Evolutionary conservation across 1,140 invertebrate species (phyloP).

Genomic region (Zaprionus tsacasi): DNA sequence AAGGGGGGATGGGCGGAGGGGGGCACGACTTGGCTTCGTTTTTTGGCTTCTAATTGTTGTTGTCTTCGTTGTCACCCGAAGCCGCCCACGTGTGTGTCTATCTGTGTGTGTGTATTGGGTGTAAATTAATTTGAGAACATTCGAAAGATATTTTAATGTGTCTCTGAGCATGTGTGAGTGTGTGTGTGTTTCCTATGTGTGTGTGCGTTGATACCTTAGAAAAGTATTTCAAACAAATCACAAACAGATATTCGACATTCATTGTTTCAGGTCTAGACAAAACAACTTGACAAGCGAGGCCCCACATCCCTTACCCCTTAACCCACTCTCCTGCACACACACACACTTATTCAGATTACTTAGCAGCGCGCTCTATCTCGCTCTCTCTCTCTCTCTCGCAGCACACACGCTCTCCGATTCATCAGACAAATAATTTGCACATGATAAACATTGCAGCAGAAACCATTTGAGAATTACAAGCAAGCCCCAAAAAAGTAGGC

Average conservation of each 20-base stretch:
- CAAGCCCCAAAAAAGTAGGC: conserved; percentile 40
- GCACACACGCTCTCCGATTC: conserved; percentile 38
- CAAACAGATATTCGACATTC: conserved; percentile 78
- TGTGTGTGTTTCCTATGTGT: background rate
- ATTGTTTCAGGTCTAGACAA: conserved; percentile 78
- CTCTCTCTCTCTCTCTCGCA: no score
- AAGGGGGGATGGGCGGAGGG: no score
- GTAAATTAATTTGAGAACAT: conserved; percentile 73
- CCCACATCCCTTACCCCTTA: background rate
- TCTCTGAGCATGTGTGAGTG: background rate
- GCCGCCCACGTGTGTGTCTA: conserved; percentile 29
- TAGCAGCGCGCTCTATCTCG: background rate
- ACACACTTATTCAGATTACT: conserved; percentile 24
- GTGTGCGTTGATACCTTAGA: conserved; percentile 33
- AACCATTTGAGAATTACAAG: conserved; percentile 21
- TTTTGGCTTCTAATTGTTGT: conserved; percentile 72
- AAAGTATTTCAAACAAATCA: conserved; percentile 82
- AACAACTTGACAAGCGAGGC: conserved; percentile 42
- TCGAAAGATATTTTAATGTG: conserved; percentile 75
- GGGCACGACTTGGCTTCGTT: conserved; percentile 58
- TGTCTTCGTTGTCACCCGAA: conserved; percentile 56
- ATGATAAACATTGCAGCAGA: conserved; percentile 47
- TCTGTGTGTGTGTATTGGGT: conserved; percentile 53
- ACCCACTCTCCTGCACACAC: background rate
- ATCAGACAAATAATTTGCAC: conserved; percentile 48